These are phyloP conservation scores for Isotomurus palustris DNA, from an alignment of 2,888 invertebrate genomes.

Conservation along the genomic window DNA sequence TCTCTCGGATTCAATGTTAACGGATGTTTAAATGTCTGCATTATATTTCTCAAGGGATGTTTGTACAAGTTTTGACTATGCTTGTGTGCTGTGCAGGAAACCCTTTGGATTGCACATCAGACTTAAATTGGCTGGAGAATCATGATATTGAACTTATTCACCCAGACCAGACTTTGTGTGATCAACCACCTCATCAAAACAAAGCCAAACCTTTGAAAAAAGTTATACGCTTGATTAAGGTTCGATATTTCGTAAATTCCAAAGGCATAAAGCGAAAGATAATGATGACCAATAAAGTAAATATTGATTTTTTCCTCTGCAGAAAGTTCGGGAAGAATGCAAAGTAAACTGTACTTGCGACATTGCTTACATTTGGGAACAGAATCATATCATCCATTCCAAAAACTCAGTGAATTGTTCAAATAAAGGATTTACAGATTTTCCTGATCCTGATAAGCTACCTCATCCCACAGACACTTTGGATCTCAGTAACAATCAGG, in stretches of 20 bases:
- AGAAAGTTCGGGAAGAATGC: slow-evolving; percentile 42
- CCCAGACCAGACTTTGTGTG: slow-evolving; percentile 36
- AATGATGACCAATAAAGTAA: no score
- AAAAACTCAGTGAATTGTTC: slow-evolving; percentile 68
- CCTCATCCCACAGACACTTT: slow-evolving; percentile 65
- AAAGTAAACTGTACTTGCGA: slow-evolving; percentile 41
- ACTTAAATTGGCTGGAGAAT: slow-evolving; percentile 37
- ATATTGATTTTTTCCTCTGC: slow-evolving; percentile 5
- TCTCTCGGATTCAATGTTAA: no score
- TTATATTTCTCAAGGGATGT: no score
- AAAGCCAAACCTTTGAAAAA: slow-evolving; percentile 42
- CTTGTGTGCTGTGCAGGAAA: slow-evolving; percentile 30
- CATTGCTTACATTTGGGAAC: slow-evolving; percentile 44
- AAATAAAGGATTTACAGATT: slow-evolving; percentile 54
- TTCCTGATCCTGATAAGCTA: slow-evolving; percentile 57
- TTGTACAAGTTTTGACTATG: slow-evolving; percentile 2
- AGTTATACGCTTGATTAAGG: slow-evolving; percentile 42
- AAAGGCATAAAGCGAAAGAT: no score
- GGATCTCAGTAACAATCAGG: slow-evolving; percentile 63
- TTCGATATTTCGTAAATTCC: slow-evolving; percentile 1
- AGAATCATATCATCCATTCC: slow-evolving; percentile 48
- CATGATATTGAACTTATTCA: slow-evolving; percentile 23
- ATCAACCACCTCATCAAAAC: slow-evolving; percentile 42
- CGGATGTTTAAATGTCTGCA: no score
- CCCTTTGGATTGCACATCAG: slow-evolving; percentile 43